Evolutionary conservation across 2,797 vertebrate genomes (phyloP), one percentile per base, ranked within the genome.

Genomic region (Xiphophorus birchmanni): DNA sequence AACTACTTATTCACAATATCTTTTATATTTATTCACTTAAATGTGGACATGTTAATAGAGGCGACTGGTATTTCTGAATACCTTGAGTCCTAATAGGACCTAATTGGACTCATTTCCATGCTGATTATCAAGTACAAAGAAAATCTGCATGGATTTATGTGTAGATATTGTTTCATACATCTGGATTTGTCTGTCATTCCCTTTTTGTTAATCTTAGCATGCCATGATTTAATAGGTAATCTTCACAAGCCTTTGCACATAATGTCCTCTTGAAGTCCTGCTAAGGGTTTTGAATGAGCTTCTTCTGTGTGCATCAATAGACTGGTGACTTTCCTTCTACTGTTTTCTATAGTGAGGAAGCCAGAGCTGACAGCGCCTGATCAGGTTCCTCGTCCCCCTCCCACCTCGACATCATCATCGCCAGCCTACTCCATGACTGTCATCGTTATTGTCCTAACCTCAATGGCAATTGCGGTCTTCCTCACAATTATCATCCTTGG

Each of bases 351-450:
- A 89, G 94, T 90, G 12, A 88, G 94, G n/a, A 90, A 92, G 37
- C 87, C 95, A 42, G 94, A 94, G 86, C 90, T 93, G 0, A 87
- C 94, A 60, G 94, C 92, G 82, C 93, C 96, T 84, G 96, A 2
- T 76, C 94, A 84, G 84, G 91, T 94, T 2, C 87, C 92, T 75
- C 93, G 82, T 12, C 74, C 79, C 21, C 93, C 90, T 32, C 76
- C 90, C 0, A 69, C 69, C 0, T 63, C 77, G 12, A 56, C 83
- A 0, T 52, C n/a, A 5, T 87, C 83, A 15, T 97, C 97, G 13
- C 97, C 97, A 1, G 95, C 96, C 0, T 97, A 97, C 92, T 97
- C 98, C 82, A 99, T 99, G 98, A 97, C 95, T 0, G 94, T 99
- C 82, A 97, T 99, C 21, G 95, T 99, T 78, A 96, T 97, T 0